phyloP scores from a whole-genome alignment of 1,140 invertebrate genomes.

The Reticulitermes speratus region DNA sequence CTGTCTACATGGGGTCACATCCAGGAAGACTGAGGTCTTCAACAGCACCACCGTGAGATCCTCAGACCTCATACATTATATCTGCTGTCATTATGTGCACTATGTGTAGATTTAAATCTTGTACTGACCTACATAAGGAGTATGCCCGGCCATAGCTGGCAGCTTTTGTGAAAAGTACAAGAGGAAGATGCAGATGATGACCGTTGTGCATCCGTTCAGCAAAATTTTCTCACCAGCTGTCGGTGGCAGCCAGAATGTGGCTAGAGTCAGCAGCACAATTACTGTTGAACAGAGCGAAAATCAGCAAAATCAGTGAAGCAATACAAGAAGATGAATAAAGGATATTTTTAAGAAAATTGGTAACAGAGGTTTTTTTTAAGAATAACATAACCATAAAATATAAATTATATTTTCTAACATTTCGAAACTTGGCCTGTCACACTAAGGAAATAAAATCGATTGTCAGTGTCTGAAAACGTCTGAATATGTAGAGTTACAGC shows the following conservation, averaged over 20 bases:
- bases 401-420: too few relatives aligned
- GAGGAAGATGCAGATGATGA: conserved; percentile 60
- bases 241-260: conserved; percentile 65
- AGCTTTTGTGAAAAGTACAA: conserved; percentile 63
- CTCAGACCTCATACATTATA: too few relatives aligned
- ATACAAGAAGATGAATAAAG: not conserved
- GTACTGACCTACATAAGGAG: conserved; percentile 62
- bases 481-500: too few relatives aligned
- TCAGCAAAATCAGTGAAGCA: not conserved
- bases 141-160: conserved; percentile 58
- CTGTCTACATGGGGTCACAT: too few relatives aligned
- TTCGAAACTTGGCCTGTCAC: too few relatives aligned
- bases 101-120: too few relatives aligned
- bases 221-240: conserved; percentile 64
- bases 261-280: conserved; percentile 59
- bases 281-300: conserved; percentile 49
- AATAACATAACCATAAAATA: not conserved
- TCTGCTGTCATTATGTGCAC: too few relatives aligned
- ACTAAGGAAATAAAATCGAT: too few relatives aligned
- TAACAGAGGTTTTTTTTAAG: not conserved
- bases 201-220: conserved; percentile 56
- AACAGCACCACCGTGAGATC: too few relatives aligned
- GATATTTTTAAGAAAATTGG: not conserved
- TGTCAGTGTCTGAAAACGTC: too few relatives aligned
- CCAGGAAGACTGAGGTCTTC: too few relatives aligned